Conservation (phyloP, 2,888 invertebrate genomes). For the Rapana venosa region DNA sequence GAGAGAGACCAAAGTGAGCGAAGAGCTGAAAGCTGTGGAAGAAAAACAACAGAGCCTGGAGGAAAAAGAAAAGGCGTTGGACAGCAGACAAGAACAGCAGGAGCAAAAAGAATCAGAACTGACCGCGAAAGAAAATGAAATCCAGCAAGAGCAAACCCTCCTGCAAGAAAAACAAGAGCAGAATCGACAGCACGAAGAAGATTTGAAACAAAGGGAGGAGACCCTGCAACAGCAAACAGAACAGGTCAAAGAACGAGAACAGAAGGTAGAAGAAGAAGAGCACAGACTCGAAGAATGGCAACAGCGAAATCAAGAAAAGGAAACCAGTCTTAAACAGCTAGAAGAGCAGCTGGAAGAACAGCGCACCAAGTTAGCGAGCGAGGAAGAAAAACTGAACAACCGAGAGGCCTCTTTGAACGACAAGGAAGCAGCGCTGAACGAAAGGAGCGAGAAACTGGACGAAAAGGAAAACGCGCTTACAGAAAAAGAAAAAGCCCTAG, state of each 20-base stretch:
- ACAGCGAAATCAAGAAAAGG: not conserved
- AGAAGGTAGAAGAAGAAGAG: not conserved
- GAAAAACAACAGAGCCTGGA: not conserved
- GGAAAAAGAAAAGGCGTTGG: not conserved
- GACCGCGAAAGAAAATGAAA: not conserved
- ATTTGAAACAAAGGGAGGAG: not conserved
- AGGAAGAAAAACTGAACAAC: slow-evolving; percentile 3
- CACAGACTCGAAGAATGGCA: not conserved
- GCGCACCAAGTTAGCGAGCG: not conserved
- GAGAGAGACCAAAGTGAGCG: not conserved
- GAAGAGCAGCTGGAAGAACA: not conserved
- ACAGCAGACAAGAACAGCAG: not conserved
- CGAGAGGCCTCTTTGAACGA: not conserved
- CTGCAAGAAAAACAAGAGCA: not conserved
- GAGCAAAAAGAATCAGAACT: not conserved
- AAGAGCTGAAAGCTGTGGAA: not conserved
- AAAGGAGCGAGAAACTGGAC: not conserved
- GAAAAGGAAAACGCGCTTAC: not conserved
- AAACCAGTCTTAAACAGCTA: not conserved
- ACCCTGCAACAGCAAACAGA: not conserved
- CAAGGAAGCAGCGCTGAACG: not conserved
- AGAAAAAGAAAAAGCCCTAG: not conserved
- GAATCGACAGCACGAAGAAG: not conserved
- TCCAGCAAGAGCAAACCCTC: not conserved
- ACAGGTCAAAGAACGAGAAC: not conserved